Evolutionary conservation across 2,888 invertebrate genomes (phyloP), one percentile per base, ranked within the genome.

Genomic region (Tromatobia lineatoria): DNA sequence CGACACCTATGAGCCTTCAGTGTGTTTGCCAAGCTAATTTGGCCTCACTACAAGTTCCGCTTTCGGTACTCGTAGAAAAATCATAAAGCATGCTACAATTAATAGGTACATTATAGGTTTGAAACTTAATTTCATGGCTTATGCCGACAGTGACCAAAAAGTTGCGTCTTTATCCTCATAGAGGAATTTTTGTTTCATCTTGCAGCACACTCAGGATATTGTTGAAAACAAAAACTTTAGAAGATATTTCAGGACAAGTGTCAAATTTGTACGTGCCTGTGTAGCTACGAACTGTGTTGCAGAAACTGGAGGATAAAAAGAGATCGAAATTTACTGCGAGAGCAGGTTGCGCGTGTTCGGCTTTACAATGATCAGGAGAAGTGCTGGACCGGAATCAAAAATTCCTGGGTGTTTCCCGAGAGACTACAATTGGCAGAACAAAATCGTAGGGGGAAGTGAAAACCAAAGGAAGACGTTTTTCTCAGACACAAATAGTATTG

Each of bases 1-100:
- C 78, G 67, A 82, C 88, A 86, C 85, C 83, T 81, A 85, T 87
- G 86, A 88, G 80, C 73, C 82, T 50, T 82, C 78, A 70, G 78
- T 69, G 64, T 81, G 78, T 83, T 86, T 86, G 85, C 85, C 50
- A 64, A 66, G 77, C 82, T 85, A 87, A 87, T 86, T 87, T 83
- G 71, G 85, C 85, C 79, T 83, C 86, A 83, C 83, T 80, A 52
- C 77, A 57, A 71, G 67, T 77, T 83, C 77, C 80, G 59, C 76
- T 73, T 83, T 80, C 50, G 83, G 79, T 75, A 70, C 50, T 61
- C 47, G 54, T 29, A 42, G 15, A 54, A 52, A 79, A 66, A 78
- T 70, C 61, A 52, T 70, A 18, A 64, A 47, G 61, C 50, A 70
- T 6, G 10, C 57, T 42, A 76, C 80, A 76, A n/a, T 67, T 61